Evolutionary conservation across 2,113 vertebrate genomes (phyloP).

Genomic region (Eulacestoma nigropectus): DNA sequence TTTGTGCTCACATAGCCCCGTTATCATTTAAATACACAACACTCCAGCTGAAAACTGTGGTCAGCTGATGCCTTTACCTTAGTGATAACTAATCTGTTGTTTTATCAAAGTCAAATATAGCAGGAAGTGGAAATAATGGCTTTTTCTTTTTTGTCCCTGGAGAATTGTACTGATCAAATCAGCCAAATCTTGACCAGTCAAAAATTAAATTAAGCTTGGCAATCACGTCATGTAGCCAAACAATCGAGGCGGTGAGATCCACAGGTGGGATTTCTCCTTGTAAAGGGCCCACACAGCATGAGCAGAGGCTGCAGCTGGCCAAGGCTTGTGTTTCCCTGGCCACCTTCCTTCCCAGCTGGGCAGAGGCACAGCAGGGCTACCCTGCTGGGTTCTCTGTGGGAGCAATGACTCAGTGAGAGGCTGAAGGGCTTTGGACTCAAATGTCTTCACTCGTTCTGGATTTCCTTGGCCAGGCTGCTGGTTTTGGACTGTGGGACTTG

Average conservation of each 20-base stretch:
- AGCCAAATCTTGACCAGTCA: background rate
- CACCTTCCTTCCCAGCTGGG: background rate
- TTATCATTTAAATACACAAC: background rate
- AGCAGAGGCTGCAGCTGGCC: background rate
- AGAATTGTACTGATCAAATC: background rate
- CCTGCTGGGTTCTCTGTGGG: background rate
- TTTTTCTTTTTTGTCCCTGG: background rate
- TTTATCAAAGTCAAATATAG: background rate
- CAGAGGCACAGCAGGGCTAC: background rate
- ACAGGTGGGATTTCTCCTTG: background rate
- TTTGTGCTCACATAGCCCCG: background rate
- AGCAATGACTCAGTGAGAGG: accelerated
- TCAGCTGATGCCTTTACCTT: constrained; percentile 10
- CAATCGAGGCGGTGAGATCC: background rate
- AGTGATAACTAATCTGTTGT: background rate
- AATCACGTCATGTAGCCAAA: background rate
- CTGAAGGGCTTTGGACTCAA: background rate
- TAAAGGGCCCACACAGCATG: background rate
- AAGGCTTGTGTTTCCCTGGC: background rate
- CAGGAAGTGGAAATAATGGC: background rate
- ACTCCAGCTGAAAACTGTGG: background rate
- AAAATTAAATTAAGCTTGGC: background rate
- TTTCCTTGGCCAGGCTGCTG: background rate
- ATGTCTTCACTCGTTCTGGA: background rate
- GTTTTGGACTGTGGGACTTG: background rate